Percentiles rank a stretch among this genome's conserved stretches.
Evolutionary conservation across 2,888 invertebrate species (phyloP).

Genomic region (Chymomyza procnemis): DNA sequence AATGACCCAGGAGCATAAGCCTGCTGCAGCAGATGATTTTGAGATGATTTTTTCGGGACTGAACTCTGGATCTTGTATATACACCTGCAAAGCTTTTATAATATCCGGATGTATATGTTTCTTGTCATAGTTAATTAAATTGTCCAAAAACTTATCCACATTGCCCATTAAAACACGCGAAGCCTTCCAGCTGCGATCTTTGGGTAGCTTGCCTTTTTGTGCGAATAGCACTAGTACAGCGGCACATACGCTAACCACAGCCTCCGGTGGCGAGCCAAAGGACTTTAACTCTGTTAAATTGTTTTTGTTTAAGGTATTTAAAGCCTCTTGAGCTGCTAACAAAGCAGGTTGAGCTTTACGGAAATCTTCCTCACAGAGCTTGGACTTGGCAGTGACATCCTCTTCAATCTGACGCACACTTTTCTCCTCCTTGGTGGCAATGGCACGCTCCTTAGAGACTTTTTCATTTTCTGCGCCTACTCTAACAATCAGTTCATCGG

Average conservation of each 20-base stretch:
- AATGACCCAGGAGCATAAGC: conserved; percentile 95
- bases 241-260: conserved; percentile 91
- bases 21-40: conserved; percentile 94
- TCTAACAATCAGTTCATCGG: conserved; percentile 91
- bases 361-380: conserved; percentile 92
- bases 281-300: conserved; percentile 96
- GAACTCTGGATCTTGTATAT: conserved; percentile 85
- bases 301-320: conserved; percentile 94
- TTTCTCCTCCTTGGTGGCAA: conserved; percentile 90
- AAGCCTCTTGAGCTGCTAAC: conserved; percentile 91
- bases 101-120: conserved; percentile 94
- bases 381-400: conserved; percentile 90
- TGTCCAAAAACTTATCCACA: conserved; percentile 90
- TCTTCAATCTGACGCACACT: conserved; percentile 94
- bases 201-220: conserved; percentile 89
- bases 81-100: conserved; percentile 86
- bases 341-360: conserved; percentile 95
- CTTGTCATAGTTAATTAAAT: conserved; percentile 92
- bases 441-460: conserved; percentile 91
- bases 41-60: conserved; percentile 88
- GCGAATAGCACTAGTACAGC: conserved; percentile 93
- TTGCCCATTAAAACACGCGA: conserved; percentile 94
- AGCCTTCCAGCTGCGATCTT: conserved; percentile 95
- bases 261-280: conserved; percentile 93
- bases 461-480: conserved; percentile 94